phyloP scores from a whole-genome alignment of 2,888 invertebrate genomes.

The Biston betularia region DNA sequence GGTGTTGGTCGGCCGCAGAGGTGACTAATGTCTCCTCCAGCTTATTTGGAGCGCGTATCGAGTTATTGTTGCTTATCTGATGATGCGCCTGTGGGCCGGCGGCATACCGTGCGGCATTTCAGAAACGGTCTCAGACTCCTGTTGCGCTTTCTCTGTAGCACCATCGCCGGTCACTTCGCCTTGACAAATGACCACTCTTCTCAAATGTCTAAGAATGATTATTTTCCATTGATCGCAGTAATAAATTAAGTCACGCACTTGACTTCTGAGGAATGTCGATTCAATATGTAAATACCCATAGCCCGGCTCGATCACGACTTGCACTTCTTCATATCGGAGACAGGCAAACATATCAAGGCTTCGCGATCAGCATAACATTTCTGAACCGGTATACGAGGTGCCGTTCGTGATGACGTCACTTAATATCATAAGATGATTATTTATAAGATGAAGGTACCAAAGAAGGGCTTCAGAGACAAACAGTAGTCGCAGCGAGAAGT shows the following conservation, averaged over 20 bases:
- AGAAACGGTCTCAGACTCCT: conserved; percentile 39
- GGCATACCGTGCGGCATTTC: conserved; percentile 39
- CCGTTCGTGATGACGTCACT: conserved; percentile 49
- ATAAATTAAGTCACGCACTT: conserved; percentile 78
- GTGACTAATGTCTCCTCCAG: conserved; percentile 76
- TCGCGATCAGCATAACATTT: conserved; percentile 36
- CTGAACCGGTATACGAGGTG: conserved; percentile 24
- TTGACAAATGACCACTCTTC: conserved; percentile 75
- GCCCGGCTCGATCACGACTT: conserved; percentile 65
- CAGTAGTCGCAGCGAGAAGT: conserved; percentile 75
- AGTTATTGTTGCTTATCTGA: conserved; percentile 83
- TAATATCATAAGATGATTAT: conserved; percentile 27
- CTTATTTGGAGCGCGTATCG: conserved; percentile 81
- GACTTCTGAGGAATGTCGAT: conserved; percentile 72
- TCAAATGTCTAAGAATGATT: conserved; percentile 75
- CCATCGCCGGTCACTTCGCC: conserved; percentile 54
- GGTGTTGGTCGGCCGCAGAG: conserved; percentile 67
- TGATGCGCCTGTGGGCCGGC: conserved; percentile 60
- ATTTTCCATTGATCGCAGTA: conserved; percentile 73
- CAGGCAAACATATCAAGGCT: conserved; percentile 46
- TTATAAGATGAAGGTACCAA: background rate
- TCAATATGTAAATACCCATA: conserved; percentile 71
- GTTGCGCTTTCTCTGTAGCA: conserved; percentile 45
- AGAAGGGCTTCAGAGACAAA: conserved; percentile 43
- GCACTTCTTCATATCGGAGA: conserved; percentile 58